These are phyloP conservation scores for Echeneis naucrates DNA, from an alignment of 2,797 vertebrate species.

Conservation along the genomic window DNA sequence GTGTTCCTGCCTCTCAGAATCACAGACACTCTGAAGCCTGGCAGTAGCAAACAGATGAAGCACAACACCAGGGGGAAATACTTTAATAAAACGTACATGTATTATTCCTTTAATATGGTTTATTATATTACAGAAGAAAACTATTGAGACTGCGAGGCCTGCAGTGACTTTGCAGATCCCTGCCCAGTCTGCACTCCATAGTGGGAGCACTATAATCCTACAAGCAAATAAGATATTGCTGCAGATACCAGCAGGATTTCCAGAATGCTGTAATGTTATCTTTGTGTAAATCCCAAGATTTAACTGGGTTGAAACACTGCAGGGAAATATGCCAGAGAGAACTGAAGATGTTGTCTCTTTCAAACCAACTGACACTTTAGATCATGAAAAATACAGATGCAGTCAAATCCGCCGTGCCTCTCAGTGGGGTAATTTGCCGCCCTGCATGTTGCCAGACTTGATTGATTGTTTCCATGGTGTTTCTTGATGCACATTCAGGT, in stretches of 20 bases:
- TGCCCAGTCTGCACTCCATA: background rate
- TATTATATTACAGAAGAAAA: slow-evolving; percentile 49
- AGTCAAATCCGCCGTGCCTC: slow-evolving; percentile 45
- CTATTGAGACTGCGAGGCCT: slow-evolving; percentile 27
- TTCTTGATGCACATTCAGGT: slow-evolving; percentile 56
- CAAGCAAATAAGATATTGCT: slow-evolving; percentile 2
- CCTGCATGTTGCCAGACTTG: slow-evolving; percentile 61
- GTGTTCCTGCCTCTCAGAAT: slow-evolving; percentile 46
- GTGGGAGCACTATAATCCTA: background rate
- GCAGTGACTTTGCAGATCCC: slow-evolving; percentile 45
- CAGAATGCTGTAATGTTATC: background rate
- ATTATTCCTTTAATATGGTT: slow-evolving; percentile 35
- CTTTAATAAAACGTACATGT: slow-evolving; percentile 53
- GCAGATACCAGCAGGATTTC: slow-evolving; percentile 6
- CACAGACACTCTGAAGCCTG: slow-evolving; percentile 20
- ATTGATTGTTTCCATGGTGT: slow-evolving; percentile 66
- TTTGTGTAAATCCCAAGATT: slow-evolving; percentile 12
- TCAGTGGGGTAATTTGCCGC: slow-evolving; percentile 62
- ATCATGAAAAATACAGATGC: slow-evolving; percentile 59
- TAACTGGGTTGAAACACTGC: slow-evolving; percentile 11
- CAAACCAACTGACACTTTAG: slow-evolving; percentile 46
- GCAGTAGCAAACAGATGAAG: slow-evolving; percentile 50
- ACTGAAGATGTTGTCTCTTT: slow-evolving; percentile 18
- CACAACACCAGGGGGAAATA: slow-evolving; percentile 41
- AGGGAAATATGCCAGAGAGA: slow-evolving; percentile 11